Percentiles rank a stretch among this genome's conserved stretches.
Conservation (phyloP, 2,888 invertebrate species). For the Poecilus cupreus region DNA sequence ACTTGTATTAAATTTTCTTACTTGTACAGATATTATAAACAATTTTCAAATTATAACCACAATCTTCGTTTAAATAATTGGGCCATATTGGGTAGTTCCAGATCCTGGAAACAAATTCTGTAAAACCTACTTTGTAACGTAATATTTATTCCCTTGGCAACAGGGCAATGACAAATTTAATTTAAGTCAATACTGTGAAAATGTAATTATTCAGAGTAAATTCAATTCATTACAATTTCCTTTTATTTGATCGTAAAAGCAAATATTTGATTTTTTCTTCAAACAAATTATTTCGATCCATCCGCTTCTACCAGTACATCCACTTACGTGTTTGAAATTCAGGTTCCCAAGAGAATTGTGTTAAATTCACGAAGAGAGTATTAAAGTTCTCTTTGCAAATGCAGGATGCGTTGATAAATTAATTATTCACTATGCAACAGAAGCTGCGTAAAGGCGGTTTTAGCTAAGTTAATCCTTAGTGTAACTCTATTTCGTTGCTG, state of each 20-base stretch:
- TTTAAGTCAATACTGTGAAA: neutral
- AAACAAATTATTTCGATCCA: neutral
- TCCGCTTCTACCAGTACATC: too few relatives aligned
- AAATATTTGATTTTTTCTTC: slow-evolving; percentile 19
- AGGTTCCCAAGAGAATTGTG: neutral
- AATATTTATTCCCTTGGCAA: too few relatives aligned
- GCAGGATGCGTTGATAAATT: slow-evolving; percentile 14
- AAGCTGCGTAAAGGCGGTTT: neutral
- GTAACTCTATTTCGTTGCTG: too few relatives aligned
- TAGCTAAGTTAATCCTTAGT: neutral
- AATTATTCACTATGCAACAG: slow-evolving; percentile 12
- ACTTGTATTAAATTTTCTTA: too few relatives aligned
- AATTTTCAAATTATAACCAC: too few relatives aligned
- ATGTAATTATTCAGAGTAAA: neutral
- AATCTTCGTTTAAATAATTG: too few relatives aligned
- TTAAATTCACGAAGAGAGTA: neutral
- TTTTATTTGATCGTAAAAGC: neutral
- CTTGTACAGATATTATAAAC: too few relatives aligned
- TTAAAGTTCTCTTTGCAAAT: neutral
- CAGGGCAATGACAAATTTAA: too few relatives aligned
- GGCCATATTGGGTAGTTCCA: neutral
- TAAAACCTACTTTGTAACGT: too few relatives aligned
- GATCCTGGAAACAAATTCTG: neutral
- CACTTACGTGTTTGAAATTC: neutral
- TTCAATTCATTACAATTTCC: neutral